These are phyloP conservation scores for Entelurus aequoreus DNA, from an alignment of 2,113 vertebrate species.

Conservation along the genomic window DNA sequence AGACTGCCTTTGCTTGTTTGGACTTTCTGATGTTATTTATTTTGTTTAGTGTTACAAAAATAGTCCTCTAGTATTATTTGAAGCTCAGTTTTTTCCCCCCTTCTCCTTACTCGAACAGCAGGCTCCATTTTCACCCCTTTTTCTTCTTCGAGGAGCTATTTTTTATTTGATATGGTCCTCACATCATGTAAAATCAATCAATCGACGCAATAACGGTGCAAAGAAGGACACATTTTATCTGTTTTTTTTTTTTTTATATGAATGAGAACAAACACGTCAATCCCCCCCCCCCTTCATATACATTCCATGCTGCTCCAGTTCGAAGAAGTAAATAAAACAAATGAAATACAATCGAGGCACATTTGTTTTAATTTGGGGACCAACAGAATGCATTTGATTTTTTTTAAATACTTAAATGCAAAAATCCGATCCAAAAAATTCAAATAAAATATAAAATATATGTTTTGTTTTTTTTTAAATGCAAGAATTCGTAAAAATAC, in stretches of 20 bases:
- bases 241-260: conserved; percentile 72
- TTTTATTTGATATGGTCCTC: conserved; percentile 19
- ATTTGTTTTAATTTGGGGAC: conserved; percentile 35
- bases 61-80: conserved; percentile 91
- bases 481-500: no score
- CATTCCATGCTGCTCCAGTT: conserved; percentile 96
- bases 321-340: conserved; percentile 79
- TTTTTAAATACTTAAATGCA: neutral
- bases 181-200: conserved; percentile 70
- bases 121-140: conserved; percentile 20
- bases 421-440: neutral
- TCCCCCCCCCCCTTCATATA: conserved; percentile 57
- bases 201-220: conserved; percentile 86
- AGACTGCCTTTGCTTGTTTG: conserved; percentile 79
- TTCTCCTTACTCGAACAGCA: conserved; percentile 22
- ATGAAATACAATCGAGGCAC: conserved; percentile 54
- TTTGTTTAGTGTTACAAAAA: conserved; percentile 79
- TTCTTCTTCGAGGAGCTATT: conserved; percentile 56
- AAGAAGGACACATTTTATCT: conserved; percentile 67
- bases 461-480: no score
- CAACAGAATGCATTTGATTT: neutral
- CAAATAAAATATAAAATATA: no score
- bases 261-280: conserved; percentile 54
- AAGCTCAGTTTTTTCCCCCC: conserved; percentile 31
- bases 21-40: conserved; percentile 95